Conservation (phyloP, 2,113 vertebrate species). For the Albula glossodonta region DNA sequence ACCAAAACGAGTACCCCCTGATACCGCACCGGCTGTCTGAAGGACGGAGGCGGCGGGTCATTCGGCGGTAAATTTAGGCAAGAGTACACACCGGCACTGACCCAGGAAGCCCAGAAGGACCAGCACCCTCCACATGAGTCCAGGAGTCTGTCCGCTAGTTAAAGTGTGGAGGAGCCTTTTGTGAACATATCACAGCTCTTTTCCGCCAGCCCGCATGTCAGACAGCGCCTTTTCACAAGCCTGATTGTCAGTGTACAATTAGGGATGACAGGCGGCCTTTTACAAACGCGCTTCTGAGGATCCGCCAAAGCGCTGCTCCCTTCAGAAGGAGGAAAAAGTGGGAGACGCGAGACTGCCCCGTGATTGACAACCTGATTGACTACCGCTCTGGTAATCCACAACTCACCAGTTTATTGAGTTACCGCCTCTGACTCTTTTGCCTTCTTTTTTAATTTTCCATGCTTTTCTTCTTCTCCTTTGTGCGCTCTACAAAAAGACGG, state of each 20-base stretch:
- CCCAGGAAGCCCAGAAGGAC: background rate
- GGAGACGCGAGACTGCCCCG: conserved; percentile 18
- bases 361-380: conserved; percentile 64
- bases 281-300: conserved; percentile 56
- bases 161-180: background rate
- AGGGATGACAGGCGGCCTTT: conserved; percentile 42
- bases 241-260: conserved; percentile 62
- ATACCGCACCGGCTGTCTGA: background rate
- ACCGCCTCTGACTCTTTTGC: conserved; percentile 48
- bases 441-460: conserved; percentile 55
- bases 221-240: background rate
- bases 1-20: background rate
- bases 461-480: conserved; percentile 67
- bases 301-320: conserved; percentile 52
- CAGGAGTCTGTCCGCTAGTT: background rate
- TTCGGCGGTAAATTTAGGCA: background rate
- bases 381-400: conserved; percentile 52
- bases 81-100: background rate
- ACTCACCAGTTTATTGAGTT: conserved; percentile 34
- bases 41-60: background rate
- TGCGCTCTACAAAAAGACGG: conserved; percentile 63
- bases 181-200: background rate
- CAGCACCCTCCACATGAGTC: background rate
- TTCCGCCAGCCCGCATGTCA: background rate
- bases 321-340: conserved; percentile 37